Percentiles rank a stretch among this genome's conserved stretches.
phyloP scores from a whole-genome alignment of 2,797 vertebrate species.

The Coluber constrictor region DNA sequence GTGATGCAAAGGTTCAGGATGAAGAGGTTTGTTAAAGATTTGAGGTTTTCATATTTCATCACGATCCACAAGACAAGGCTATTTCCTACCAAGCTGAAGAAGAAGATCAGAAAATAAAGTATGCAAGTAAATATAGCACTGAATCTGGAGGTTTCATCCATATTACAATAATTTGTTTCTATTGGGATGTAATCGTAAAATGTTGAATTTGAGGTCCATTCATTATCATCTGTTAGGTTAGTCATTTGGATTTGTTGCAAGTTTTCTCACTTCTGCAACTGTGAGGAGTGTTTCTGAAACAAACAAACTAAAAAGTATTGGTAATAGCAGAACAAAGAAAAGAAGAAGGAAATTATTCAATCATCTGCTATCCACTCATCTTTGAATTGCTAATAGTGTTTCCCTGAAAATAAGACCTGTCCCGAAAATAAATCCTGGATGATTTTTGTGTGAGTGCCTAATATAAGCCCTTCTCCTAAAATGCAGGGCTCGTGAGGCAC shows the following conservation, averaged over 20 bases:
- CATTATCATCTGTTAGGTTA: neutral
- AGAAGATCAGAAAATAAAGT: slow-evolving; percentile 75
- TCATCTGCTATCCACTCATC: neutral
- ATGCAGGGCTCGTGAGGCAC: no score
- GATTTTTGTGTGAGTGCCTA: no score
- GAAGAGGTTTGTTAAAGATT: slow-evolving; percentile 84
- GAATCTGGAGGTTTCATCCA: slow-evolving; percentile 39
- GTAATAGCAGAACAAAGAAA: neutral
- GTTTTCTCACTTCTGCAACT: neutral
- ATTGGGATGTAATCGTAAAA: neutral
- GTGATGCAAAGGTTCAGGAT: slow-evolving; percentile 89
- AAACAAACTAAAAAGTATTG: neutral
- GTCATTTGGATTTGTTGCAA: neutral
- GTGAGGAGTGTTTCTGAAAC: neutral
- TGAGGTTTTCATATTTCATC: slow-evolving; percentile 83
- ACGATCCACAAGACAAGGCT: slow-evolving; percentile 81
- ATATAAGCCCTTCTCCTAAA: no score
- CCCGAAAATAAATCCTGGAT: no score
- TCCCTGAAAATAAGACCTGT: no score
- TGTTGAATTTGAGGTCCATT: neutral
- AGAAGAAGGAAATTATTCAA: neutral
- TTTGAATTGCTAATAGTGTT: neutral
- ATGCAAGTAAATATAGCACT: slow-evolving; percentile 64
- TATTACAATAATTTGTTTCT: slow-evolving; percentile 65
- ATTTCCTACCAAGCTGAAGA: slow-evolving; percentile 86